Base-by-base conservation (phyloP, 1,140 invertebrate genomes). In the Conus betulinus region DNA sequence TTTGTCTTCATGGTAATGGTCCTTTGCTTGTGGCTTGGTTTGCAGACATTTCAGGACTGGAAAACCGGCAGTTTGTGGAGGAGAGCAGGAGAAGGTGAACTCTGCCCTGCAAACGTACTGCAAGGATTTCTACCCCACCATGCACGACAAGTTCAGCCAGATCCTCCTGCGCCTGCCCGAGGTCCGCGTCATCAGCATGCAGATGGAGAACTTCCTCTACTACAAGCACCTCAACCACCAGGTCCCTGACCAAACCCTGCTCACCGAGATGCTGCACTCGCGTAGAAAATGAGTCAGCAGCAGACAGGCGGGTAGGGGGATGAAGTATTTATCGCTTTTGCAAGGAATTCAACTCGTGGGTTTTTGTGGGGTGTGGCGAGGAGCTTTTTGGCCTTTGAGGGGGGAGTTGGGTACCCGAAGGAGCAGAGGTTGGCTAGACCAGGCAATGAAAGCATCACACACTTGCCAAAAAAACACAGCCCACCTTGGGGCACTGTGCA, bases 241-340 rank as follows among this genome's bases (percentile, higher is more conserved):
- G 93, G 98, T 98, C 85, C 98, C 98, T 39, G 98, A 98, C 84
- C 98, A 99, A 95, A 99, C 98, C 3, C 96, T 99, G 79, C 97
- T 99, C 85, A 99, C 99, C 98, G 99, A 99, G 96, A 99, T 99
- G 98, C 96, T 99, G 87, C 98, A 99, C 94, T 98, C 98, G 81
- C 99, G 99, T 95, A 97, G 95, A 99, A 98, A 97, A 92, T 89
- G 85, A 78, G 17, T 1, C 60, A 0, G 60, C 60, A 13, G 60
- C 60, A 39, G 39, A 3, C 39, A 39, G 39, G 39, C 39, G 39
- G 39, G 39, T 39, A 39, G 39, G 39, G 39, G 39, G 39, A 63
- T 63, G 60, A 13, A 0, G 60, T 63, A 20, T 63, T 63, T 20
- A 25, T 25, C 27, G 10, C 39, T 76, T 23, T 6, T 76, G 4